Evolutionary conservation across 2,888 invertebrate species (phyloP).

Genomic region (Drosophila emarginata): DNA sequence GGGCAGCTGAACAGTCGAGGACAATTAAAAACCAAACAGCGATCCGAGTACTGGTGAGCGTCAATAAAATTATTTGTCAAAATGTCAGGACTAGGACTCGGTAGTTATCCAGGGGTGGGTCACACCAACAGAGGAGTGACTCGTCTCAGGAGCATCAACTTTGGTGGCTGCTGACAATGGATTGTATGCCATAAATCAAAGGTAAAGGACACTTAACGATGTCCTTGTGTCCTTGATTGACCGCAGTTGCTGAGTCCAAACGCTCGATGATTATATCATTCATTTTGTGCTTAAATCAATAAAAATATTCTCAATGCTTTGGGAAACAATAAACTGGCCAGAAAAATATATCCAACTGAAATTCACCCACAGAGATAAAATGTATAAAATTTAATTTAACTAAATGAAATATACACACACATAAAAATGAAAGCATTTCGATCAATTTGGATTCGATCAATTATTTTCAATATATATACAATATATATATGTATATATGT

Average conservation of each 20-base stretch:
- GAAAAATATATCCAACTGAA: too few relatives aligned
- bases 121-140: constrained; percentile 34
- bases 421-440: too few relatives aligned
- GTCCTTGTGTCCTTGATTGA: constrained; percentile 79
- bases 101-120: constrained; percentile 18
- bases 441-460: too few relatives aligned
- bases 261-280: constrained; percentile 7
- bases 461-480: too few relatives aligned
- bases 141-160: constrained; percentile 62
- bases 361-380: too few relatives aligned
- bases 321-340: too few relatives aligned
- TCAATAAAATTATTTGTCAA: constrained; percentile 80
- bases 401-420: too few relatives aligned
- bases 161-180: constrained; percentile 67
- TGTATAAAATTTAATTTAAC: too few relatives aligned
- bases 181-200: constrained; percentile 74
- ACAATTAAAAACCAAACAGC: constrained; percentile 77
- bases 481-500: too few relatives aligned
- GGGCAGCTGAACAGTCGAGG: constrained; percentile 42
- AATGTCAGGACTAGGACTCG: constrained; percentile 57
- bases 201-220: constrained; percentile 46
- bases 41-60: constrained; percentile 45
- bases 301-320: background rate
- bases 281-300: background rate
- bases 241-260: constrained; percentile 49